Evolutionary conservation across 2,113 vertebrate genomes (phyloP), one percentile per base, ranked within the genome.

Genomic region (Chunga burmeisteri): DNA sequence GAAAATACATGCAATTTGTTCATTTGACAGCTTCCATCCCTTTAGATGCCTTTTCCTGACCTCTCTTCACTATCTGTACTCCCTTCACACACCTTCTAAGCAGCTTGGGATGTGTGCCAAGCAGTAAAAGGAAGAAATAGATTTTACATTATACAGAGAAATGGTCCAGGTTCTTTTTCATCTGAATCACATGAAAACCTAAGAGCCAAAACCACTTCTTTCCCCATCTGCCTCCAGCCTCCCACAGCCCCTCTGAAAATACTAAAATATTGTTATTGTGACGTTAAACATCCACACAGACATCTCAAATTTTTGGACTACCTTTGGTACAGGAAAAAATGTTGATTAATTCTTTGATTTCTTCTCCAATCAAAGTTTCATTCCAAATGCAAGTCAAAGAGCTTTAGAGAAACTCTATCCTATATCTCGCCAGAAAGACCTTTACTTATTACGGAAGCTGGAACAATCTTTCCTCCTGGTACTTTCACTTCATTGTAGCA

Each of bases 1-100:
- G 56, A 94, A 95, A 95, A 75, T 56, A 49, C 25, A 58, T n/a
- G 40, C 47, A 88, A 79, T 92, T 89, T 86, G 44, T 93, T 96
- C 40, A 84, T 88, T 90, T 93, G 94, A 94, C 65, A 95, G 47
- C 25, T 73, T 81, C 75, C 53, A 82, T 44, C 30, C 75, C 40
- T 81, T 88, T 80, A 88, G 67, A 94, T 91, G 78, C 53, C 72
- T 94, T 94, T 89, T 94, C 46, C 42, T 96, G 84, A 91, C 88
- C 84, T 94, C 53, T 93, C 44, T 49, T 53, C 72, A 16, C 34
- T 88, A 38, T 88, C 50, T 88, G 13, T 73, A 71, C 81, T 96
- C 83, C 63, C 71, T 93, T 68, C 63, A 61, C 8, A 10, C 44
- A 90, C 70, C 81, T 97, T 94, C 56, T 88, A 80, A 93, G 65